Conservation (phyloP, 2,888 invertebrate genomes). For the Apotomis turbidana region DNA sequence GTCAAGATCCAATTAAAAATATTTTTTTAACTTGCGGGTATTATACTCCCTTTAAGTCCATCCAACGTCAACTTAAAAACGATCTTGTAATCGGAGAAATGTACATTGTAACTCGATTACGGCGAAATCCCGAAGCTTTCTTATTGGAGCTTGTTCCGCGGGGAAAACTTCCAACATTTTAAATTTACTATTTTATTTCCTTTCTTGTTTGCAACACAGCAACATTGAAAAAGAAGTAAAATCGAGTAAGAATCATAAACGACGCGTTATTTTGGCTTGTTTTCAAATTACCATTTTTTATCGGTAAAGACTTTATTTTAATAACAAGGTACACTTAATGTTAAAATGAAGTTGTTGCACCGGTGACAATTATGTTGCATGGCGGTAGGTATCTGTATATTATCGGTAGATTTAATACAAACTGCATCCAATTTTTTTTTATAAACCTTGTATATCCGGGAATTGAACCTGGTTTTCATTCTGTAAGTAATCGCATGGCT, state of each 20-base stretch:
- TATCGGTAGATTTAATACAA: no score
- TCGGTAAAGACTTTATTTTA: no score
- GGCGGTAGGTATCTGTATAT: no score
- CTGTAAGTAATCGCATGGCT: no score
- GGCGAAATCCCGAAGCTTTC: background rate
- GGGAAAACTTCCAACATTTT: conserved; percentile 17
- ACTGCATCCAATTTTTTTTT: no score
- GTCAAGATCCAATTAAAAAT: background rate
- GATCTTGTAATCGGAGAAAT: conserved; percentile 7
- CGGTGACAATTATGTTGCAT: no score
- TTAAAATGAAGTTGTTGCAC: no score
- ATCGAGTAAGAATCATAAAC: background rate
- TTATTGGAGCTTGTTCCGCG: background rate
- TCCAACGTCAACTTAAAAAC: background rate
- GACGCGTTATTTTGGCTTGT: background rate
- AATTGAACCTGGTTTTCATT: no score
- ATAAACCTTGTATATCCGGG: no score
- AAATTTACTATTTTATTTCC: conserved; percentile 24
- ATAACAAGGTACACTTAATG: no score
- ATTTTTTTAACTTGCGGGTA: background rate
- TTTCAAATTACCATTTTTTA: no score
- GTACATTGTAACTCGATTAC: conserved; percentile 12
- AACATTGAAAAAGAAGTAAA: conserved; percentile 11
- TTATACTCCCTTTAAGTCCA: background rate
- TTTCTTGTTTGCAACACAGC: conserved; percentile 3